These are phyloP conservation scores for Crocuta crocuta DNA, from an alignment of 2,113 vertebrate species.

Conservation along the genomic window DNA sequence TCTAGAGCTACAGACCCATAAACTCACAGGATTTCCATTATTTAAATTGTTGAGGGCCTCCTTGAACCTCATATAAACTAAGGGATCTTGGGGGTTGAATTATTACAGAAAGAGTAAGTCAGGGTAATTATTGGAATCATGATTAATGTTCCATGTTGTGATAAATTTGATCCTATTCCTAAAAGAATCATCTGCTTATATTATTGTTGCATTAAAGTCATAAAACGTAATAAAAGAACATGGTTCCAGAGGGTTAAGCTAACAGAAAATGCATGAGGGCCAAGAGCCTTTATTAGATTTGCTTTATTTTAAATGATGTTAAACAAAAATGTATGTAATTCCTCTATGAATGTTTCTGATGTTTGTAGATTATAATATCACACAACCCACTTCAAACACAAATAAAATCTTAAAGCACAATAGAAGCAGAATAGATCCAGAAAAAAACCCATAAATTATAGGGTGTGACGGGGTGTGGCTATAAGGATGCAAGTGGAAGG, in stretches of 20 bases:
- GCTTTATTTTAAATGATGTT: not conserved
- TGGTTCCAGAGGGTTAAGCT: not conserved
- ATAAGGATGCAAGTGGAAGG: not conserved
- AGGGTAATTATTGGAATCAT: not conserved
- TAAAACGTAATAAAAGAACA: not conserved
- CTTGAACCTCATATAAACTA: not conserved
- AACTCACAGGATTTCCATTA: not conserved
- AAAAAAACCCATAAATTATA: not conserved
- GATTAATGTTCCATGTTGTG: not conserved
- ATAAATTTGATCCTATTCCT: not conserved
- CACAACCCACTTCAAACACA: not conserved
- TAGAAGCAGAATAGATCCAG: not conserved
- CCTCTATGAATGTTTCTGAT: not conserved
- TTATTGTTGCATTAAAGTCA: conserved; percentile 39
- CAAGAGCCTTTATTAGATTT: not conserved
- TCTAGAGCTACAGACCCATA: not conserved
- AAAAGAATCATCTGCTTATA: conserved; percentile 1
- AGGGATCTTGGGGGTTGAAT: not conserved
- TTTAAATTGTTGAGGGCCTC: conserved; percentile 9
- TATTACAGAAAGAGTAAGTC: not conserved
- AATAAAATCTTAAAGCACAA: not conserved
- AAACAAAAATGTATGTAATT: not conserved
- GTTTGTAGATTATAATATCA: not conserved
- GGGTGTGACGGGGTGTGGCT: fast-evolving
- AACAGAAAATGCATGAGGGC: not conserved